Evolutionary conservation across 2,797 vertebrate genomes (phyloP), one percentile per base, ranked within the genome.

Genomic region (Tarsius wallacei): DNA sequence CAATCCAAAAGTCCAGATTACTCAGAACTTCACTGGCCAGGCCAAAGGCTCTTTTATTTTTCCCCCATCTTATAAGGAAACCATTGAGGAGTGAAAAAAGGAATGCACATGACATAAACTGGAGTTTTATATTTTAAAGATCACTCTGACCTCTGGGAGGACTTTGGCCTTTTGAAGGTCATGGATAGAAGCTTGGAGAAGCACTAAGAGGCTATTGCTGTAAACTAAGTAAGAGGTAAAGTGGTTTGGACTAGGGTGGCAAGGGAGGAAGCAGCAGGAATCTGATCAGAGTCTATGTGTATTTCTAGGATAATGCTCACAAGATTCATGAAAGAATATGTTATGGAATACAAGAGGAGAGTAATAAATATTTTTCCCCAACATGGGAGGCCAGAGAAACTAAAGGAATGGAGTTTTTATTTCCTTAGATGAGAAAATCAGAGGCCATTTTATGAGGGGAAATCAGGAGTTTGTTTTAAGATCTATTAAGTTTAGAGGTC

Each of bases 61-160:
- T 31, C 76, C 59, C 63, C 73, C 24, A 42, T 77, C 47, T 87
- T 28, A 87, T 7, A 10, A 73, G n/a, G 17, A 96, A 96, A 77
- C 4, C 2, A 66, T 0, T 76, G 14, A 3, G 49, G 14, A 42
- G 14, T 47, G 9, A 17, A 7, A 12, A 68, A 49, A 94, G 28
- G 47, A 8, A 4, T 36, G 5, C 5, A 3, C 3, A 36, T 47
- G 24, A 47, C 31, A 70, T 70, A 47, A 83, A 78, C 10, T 10
- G 47, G 51, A 59, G 6, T 49, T 94, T 55, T 22, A 36, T 73
- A 28, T 95, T 81, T 77, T 36, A 42, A 89, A n/a, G 19, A 68
- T 49, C 31, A n/a, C 12, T 61, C 21, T 76, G 16, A 21, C 8
- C 78, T 87, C 64, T 71, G 7, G 0, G 12, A 92, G 26, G 22